Percentiles rank a stretch among this genome's conserved stretches.
Conservation (phyloP, 2,113 vertebrate genomes). For the Malurus alboscapulatus region DNA sequence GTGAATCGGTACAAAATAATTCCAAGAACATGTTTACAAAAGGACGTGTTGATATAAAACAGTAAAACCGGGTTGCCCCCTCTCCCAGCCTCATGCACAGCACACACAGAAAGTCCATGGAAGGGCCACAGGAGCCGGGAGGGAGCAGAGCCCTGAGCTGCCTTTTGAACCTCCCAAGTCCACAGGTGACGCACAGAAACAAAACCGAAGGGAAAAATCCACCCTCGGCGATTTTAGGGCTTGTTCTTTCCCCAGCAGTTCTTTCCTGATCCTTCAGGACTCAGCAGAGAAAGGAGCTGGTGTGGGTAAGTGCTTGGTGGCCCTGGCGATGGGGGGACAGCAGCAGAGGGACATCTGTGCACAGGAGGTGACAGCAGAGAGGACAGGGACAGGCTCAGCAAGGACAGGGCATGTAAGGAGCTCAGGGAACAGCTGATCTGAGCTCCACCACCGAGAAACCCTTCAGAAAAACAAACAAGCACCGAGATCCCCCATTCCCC, state of each 20-base stretch:
- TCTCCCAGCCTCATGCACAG: background rate
- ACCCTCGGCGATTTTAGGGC: background rate
- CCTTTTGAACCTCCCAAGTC: background rate
- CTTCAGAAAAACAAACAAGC: background rate
- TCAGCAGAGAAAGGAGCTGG: background rate
- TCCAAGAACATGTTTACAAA: constrained; percentile 69
- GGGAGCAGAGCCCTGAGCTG: background rate
- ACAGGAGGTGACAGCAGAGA: background rate
- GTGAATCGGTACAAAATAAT: constrained; percentile 74
- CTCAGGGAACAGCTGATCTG: constrained; percentile 3
- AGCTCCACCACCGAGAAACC: background rate
- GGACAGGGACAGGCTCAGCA: background rate
- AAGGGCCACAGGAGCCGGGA: background rate
- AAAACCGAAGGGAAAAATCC: background rate
- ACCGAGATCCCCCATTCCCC: constrained; percentile 35
- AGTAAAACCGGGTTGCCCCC: constrained; percentile 9
- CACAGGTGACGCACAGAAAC: background rate
- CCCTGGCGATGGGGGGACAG: background rate
- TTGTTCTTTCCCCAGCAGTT: background rate
- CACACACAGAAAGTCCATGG: background rate
- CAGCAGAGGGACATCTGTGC: background rate
- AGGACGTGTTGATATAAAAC: constrained; percentile 68
- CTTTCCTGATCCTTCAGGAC: background rate
- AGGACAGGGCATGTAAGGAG: background rate
- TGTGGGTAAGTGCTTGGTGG: background rate